Percentiles rank a stretch among this genome's conserved stretches.
phyloP scores from a whole-genome alignment of 2,888 invertebrate species.

The Oscheius sp. region DNA sequence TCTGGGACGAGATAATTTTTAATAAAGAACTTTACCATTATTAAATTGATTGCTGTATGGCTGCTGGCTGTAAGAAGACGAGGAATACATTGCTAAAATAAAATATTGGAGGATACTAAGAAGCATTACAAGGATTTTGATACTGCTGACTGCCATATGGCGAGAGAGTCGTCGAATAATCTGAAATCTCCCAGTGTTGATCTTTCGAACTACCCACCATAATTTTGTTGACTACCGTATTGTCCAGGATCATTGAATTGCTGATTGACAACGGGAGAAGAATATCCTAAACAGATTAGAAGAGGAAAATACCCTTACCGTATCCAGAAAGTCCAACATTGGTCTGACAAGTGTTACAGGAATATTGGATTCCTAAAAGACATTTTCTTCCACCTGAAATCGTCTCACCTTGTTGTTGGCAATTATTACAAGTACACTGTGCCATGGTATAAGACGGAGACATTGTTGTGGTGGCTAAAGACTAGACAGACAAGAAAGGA shows the following conservation, averaged over 20 bases:
- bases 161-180: background rate
- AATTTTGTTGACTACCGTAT: too few species aligned
- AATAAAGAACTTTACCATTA: too few species aligned
- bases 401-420: background rate
- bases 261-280: background rate
- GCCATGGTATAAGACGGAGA: background rate
- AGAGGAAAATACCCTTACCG: background rate
- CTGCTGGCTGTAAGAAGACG: background rate
- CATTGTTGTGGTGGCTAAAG: slow-evolving; percentile 5
- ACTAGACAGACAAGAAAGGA: background rate
- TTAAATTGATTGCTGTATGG: too few species aligned
- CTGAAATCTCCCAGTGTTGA: too few species aligned
- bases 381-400: too few species aligned
- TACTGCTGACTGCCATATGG: slow-evolving; percentile 2
- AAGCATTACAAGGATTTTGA: background rate
- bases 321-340: too few species aligned
- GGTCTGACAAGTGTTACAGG: slow-evolving; percentile 18
- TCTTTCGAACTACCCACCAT: too few species aligned
- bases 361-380: background rate
- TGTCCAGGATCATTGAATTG: background rate
- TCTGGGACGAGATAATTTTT: too few species aligned
- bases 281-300: too few species aligned
- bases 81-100: background rate
- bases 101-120: too few species aligned
- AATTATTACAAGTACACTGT: slow-evolving; percentile 20